These are phyloP conservation scores for cattle (Bos taurus) DNA, from an alignment of 2,113 vertebrate species.

Conservation along the genomic window ARS-UCD2.0 NC_037337.1:51074001-51074500, in stretches of 20 bases:
- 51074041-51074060: background rate
- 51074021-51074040: background rate
- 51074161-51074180: background rate
- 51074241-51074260: background rate
- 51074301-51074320: background rate
- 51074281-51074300: conserved; percentile 14
- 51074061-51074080: background rate
- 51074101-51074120: background rate
- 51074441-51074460: background rate
- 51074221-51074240: background rate
- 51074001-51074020: background rate
- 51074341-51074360: background rate
- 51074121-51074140: background rate
- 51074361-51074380: background rate
- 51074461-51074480: background rate
- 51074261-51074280: background rate
- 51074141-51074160: background rate
- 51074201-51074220: background rate
- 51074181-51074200: background rate
- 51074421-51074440: background rate
- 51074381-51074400: background rate
- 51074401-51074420: background rate
- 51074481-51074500: background rate
- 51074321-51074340: background rate
- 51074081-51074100: background rate